These are phyloP conservation scores for Numenius phaeopus DNA, from an alignment of 2,797 vertebrate species.

Conservation along the genomic window DNA sequence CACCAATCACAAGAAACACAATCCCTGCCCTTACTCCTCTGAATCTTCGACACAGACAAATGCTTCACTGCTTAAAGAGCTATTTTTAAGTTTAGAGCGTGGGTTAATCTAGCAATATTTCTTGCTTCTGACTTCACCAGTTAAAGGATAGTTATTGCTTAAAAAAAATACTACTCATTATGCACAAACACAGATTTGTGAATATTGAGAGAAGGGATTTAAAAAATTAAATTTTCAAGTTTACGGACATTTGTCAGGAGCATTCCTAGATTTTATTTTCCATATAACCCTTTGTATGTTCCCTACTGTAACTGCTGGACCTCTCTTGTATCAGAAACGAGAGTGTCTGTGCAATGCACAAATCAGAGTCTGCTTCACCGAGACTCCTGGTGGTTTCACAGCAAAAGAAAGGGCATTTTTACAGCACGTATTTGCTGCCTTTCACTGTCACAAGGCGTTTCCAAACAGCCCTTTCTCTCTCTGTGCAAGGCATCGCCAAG, in stretches of 20 bases:
- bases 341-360: neutral
- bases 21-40: neutral
- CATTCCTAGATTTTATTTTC: neutral
- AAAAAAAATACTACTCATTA: neutral
- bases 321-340: accelerated
- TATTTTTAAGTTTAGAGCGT: neutral
- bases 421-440: neutral
- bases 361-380: neutral
- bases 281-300: accelerated
- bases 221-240: neutral
- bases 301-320: neutral
- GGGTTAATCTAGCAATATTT: neutral
- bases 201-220: neutral
- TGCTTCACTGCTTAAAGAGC: neutral
- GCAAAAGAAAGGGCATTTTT: neutral
- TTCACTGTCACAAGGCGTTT: neutral
- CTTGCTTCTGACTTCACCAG: neutral
- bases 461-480: neutral
- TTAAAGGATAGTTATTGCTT: neutral
- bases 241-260: too few relatives aligned
- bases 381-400: neutral
- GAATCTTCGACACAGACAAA: neutral
- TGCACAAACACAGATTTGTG: neutral
- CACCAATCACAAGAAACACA: too few relatives aligned
- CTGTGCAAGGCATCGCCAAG: neutral